A percentile compares a stretch with the other conserved stretches of the same genome.
These are phyloP conservation scores for Malaclemys terrapin DNA, from an alignment of 2,113 vertebrate species.

Conservation along the genomic window DNA sequence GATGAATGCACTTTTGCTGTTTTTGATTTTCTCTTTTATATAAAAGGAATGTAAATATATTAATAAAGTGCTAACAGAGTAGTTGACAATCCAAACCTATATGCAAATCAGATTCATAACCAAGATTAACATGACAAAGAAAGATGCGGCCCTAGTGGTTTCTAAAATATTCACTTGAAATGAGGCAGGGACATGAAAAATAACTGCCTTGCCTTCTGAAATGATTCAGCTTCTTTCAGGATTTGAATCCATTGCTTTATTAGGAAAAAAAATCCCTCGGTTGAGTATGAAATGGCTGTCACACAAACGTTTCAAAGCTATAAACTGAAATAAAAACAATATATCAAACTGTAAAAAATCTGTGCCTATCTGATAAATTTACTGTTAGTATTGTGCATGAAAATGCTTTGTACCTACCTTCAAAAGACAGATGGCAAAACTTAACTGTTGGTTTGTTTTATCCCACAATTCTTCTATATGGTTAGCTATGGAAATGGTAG, in stretches of 20 bases:
- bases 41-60: neutral
- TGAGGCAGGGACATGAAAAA: neutral
- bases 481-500: neutral
- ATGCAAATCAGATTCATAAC: neutral
- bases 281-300: neutral
- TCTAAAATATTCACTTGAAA: conserved; percentile 30
- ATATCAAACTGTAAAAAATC: neutral
- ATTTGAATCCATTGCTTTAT: neutral
- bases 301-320: neutral
- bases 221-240: neutral
- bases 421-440: conserved; percentile 3
- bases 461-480: neutral
- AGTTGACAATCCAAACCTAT: neutral
- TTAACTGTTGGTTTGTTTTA: neutral
- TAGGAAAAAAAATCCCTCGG: neutral
- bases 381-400: neutral
- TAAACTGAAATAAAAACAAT: neutral
- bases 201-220: neutral
- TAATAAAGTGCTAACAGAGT: neutral
- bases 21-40: neutral
- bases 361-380: neutral
- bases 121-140: neutral
- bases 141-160: neutral
- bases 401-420: neutral
- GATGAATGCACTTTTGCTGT: neutral